Conservation (phyloP, 2,888 invertebrate species). For the Drosophila meridiana region DNA sequence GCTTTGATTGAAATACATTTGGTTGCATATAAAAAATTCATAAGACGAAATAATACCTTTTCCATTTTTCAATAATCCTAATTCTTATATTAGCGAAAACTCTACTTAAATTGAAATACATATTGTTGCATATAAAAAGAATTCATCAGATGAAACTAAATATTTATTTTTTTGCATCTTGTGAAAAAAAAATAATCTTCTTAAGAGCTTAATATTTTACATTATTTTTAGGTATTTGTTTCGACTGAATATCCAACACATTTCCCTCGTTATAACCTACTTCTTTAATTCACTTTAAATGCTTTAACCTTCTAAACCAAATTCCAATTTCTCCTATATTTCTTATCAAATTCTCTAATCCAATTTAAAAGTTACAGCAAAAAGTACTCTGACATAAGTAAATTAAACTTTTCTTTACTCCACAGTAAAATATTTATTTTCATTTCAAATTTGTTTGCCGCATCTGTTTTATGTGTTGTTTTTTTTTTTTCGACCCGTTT, state of each 20-base stretch:
- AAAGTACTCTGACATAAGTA: conserved; percentile 5
- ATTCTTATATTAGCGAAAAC: too few relatives aligned
- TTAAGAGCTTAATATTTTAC: neutral
- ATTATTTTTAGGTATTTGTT: neutral
- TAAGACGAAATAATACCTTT: too few relatives aligned
- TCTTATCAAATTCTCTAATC: neutral
- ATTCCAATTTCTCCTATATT: neutral
- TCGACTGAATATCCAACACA: neutral
- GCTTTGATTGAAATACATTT: too few relatives aligned
- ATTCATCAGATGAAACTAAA: too few relatives aligned
- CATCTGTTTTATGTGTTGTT: conserved; percentile 14
- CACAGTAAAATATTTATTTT: neutral
- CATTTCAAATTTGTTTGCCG: neutral
- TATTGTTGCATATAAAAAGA: too few relatives aligned
- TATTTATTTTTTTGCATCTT: too few relatives aligned
- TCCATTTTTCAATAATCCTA: too few relatives aligned
- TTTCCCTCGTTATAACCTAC: too few relatives aligned
- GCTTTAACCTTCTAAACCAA: neutral
- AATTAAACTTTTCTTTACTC: neutral
- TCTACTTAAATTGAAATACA: too few relatives aligned
- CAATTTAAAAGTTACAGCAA: neutral
- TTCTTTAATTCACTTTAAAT: neutral
- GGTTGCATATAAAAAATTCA: too few relatives aligned
- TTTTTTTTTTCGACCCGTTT: conserved; percentile 18
- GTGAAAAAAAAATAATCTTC: neutral